Conservation (phyloP, 92 coral and sea anemone genomes). For the Montipora capitata region DNA sequence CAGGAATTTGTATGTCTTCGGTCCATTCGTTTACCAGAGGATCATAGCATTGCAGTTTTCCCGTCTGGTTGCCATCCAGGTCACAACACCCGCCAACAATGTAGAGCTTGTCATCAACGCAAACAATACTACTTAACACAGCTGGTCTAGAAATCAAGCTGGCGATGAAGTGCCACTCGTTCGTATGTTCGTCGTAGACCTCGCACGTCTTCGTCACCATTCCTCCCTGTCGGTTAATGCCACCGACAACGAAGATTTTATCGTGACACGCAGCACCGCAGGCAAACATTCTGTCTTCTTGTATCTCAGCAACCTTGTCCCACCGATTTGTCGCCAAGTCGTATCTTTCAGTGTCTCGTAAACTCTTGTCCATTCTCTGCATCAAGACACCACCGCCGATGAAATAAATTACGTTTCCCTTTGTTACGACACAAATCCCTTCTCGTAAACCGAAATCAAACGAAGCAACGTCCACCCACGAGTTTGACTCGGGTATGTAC, state of each 20-base stretch:
- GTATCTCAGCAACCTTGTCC: slow-evolving; percentile 22
- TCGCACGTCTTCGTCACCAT: slow-evolving; percentile 4
- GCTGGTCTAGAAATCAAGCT: background rate
- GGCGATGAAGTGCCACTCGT: slow-evolving; percentile 14
- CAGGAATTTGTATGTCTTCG: slow-evolving; percentile 1
- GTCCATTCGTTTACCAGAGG: slow-evolving; percentile 7
- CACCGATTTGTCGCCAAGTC: background rate
- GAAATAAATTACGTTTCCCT: slow-evolving; percentile 6
- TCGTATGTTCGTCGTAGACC: slow-evolving; percentile 8
- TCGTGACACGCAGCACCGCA: slow-evolving; percentile 6
- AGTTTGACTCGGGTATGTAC: slow-evolving; percentile 10
- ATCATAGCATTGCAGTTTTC: slow-evolving; percentile 22
- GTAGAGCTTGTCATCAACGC: slow-evolving; percentile 14
- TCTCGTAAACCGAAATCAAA: slow-evolving; percentile 19
- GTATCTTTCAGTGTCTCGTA: background rate
- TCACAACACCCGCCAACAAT: background rate
- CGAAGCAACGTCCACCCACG: slow-evolving; percentile 16
- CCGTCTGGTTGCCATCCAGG: background rate
- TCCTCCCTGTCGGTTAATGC: background rate
- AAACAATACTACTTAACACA: slow-evolving; percentile 5
- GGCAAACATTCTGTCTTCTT: slow-evolving; percentile 24
- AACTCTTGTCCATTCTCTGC: background rate
- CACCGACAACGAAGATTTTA: slow-evolving; percentile 11
- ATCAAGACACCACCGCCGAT: slow-evolving; percentile 11
- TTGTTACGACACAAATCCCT: slow-evolving; percentile 13